Evolutionary conservation across 2,888 invertebrate genomes (phyloP).

Genomic region (Andrena dorsata): DNA sequence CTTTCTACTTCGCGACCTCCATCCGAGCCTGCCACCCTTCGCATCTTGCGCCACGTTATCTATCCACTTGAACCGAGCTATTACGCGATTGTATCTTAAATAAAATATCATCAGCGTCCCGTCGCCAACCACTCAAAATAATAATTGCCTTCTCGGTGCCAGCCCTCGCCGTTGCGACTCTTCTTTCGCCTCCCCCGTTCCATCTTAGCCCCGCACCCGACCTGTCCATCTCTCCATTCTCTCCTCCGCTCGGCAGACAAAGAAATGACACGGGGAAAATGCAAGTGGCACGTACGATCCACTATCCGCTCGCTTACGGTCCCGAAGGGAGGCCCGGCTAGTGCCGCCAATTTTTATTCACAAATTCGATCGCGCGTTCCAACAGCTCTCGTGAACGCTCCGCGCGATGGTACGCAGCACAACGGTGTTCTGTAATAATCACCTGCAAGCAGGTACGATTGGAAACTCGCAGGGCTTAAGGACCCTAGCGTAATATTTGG

Average conservation of each 20-base stretch:
- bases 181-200: constrained; percentile 19
- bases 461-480: too few relatives aligned
- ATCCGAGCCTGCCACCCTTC: constrained; percentile 8
- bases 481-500: too few relatives aligned
- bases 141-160: constrained; percentile 82
- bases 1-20: constrained; percentile 39
- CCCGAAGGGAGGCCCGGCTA: too few relatives aligned
- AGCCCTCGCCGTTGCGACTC: constrained; percentile 58
- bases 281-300: constrained; percentile 55
- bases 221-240: constrained; percentile 39
- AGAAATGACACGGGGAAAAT: constrained; percentile 60
- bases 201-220: background rate
- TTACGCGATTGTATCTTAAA: constrained; percentile 84
- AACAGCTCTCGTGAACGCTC: too few relatives aligned
- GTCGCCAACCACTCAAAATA: constrained; percentile 83
- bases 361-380: too few relatives aligned
- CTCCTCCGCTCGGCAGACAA: constrained; percentile 27
- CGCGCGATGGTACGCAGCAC: too few relatives aligned
- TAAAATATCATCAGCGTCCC: constrained; percentile 82
- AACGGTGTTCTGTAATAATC: too few relatives aligned
- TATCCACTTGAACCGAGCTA: constrained; percentile 79
- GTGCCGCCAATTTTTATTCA: too few relatives aligned
- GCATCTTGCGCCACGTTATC: constrained; percentile 47
- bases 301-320: background rate
- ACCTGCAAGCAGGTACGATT: too few relatives aligned